Conservation (phyloP, 2,888 invertebrate species). For the Perizoma flavofasciatum region DNA sequence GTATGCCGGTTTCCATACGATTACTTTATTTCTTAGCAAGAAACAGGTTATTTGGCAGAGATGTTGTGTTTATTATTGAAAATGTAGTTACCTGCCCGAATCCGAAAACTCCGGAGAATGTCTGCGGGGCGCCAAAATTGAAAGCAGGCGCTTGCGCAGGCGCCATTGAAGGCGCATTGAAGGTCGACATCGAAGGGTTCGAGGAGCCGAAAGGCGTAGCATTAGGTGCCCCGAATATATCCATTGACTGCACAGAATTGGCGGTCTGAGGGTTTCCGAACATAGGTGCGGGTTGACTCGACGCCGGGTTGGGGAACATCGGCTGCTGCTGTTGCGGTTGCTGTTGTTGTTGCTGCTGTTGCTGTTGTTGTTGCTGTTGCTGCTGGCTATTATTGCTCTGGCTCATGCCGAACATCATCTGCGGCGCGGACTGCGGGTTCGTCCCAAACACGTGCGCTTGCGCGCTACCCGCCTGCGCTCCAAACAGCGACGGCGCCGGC, state of each 20-base stretch:
- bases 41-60: too few species aligned
- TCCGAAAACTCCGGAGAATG: slow-evolving; percentile 55
- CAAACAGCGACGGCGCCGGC: slow-evolving; percentile 59
- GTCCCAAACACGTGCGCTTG: slow-evolving; percentile 37
- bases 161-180: slow-evolving; percentile 51
- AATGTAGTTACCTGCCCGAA: slow-evolving; percentile 63
- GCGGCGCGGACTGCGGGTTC: slow-evolving; percentile 45
- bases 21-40: too few species aligned
- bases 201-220: slow-evolving; percentile 56
- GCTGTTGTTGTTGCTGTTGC: too few species aligned
- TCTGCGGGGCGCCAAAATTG: slow-evolving; percentile 58
- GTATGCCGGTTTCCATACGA: too few species aligned
- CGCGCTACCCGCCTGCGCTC: slow-evolving; percentile 50
- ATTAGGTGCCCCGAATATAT: slow-evolving; percentile 55
- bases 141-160: slow-evolving; percentile 55
- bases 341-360: too few species aligned
- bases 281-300: slow-evolving; percentile 48
- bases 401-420: slow-evolving; percentile 58
- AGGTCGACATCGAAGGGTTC: slow-evolving; percentile 50
- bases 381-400: slow-evolving; percentile 45
- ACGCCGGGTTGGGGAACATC: slow-evolving; percentile 51
- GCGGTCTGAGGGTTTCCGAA: slow-evolving; percentile 51
- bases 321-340: slow-evolving; percentile 17
- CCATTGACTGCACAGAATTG: slow-evolving; percentile 35
- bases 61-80: too few species aligned